These are phyloP conservation scores for Strix uralensis DNA, from an alignment of 2,113 vertebrate genomes.

Conservation along the genomic window DNA sequence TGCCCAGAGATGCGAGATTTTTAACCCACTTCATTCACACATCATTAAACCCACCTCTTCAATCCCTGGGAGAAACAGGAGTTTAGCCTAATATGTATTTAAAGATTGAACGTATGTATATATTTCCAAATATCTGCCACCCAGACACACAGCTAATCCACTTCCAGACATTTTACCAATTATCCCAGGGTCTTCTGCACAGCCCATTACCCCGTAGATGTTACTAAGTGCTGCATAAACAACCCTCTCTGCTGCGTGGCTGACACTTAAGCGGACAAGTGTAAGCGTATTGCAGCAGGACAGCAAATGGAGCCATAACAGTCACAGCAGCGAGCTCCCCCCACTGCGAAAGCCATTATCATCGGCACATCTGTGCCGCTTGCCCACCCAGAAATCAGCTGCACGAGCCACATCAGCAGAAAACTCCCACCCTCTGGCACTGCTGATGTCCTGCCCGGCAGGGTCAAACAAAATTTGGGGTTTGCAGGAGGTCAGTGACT, in stretches of 20 bases:
- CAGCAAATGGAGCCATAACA: constrained; percentile 16
- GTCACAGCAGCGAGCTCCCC: background rate
- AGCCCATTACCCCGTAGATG: constrained; percentile 42
- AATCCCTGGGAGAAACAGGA: background rate
- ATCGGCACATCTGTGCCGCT: background rate
- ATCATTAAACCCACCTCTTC: background rate
- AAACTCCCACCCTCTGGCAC: background rate
- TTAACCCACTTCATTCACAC: background rate
- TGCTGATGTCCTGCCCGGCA: rapidly evolving
- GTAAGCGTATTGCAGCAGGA: constrained; percentile 43
- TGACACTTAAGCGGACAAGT: constrained; percentile 48
- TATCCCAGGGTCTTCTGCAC: constrained; percentile 28
- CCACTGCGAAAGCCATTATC: background rate
- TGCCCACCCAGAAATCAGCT: background rate
- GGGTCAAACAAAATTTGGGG: background rate
- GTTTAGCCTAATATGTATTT: constrained; percentile 35
- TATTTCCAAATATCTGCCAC: background rate
- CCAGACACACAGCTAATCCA: background rate
- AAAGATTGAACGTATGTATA: background rate
- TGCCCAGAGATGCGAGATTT: rapidly evolving
- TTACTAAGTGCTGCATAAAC: constrained; percentile 51
- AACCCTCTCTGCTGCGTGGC: constrained; percentile 24
- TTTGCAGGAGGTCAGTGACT: background rate
- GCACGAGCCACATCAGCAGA: background rate
- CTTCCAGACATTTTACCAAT: constrained; percentile 44